phyloP scores from a whole-genome alignment of 2,888 invertebrate genomes.

The Chymomyza caudatula region DNA sequence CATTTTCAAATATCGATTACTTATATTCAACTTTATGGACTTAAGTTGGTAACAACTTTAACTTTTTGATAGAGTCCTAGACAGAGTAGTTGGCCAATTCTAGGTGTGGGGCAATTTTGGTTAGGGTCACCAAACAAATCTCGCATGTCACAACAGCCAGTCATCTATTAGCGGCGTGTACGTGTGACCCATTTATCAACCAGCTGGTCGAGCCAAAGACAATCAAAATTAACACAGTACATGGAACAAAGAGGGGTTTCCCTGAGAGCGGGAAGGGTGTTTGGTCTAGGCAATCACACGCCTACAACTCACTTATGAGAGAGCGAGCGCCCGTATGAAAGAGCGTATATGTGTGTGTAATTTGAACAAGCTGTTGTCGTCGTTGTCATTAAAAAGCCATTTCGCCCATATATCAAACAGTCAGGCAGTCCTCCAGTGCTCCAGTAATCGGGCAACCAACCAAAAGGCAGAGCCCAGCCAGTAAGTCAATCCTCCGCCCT shows the following conservation, averaged over 20 bases:
- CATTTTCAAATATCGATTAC: slow-evolving; percentile 8
- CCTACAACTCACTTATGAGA: neutral
- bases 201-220: slow-evolving; percentile 49
- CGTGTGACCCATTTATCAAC: slow-evolving; percentile 72
- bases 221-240: slow-evolving; percentile 65
- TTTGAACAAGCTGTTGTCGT: slow-evolving; percentile 76
- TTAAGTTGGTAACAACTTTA: neutral
- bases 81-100: neutral
- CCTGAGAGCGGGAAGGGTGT: neutral
- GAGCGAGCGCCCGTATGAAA: too few relatives aligned
- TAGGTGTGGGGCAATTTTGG: neutral
- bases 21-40: neutral
- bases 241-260: slow-evolving; percentile 7
- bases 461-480: neutral
- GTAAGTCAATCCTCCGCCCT: slow-evolving; percentile 35
- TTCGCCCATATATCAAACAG: slow-evolving; percentile 71
- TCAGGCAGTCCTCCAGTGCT: slow-evolving; percentile 27
- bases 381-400: slow-evolving; percentile 77
- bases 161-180: slow-evolving; percentile 44
- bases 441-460: neutral
- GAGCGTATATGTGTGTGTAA: slow-evolving; percentile 41
- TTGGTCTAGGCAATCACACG: slow-evolving; percentile 57
- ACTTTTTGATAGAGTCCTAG: slow-evolving; percentile 5
- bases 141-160: slow-evolving; percentile 55
- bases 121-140: neutral